phyloP scores from a whole-genome alignment of 2,113 vertebrate genomes.

The Brevimyrus niger region DNA sequence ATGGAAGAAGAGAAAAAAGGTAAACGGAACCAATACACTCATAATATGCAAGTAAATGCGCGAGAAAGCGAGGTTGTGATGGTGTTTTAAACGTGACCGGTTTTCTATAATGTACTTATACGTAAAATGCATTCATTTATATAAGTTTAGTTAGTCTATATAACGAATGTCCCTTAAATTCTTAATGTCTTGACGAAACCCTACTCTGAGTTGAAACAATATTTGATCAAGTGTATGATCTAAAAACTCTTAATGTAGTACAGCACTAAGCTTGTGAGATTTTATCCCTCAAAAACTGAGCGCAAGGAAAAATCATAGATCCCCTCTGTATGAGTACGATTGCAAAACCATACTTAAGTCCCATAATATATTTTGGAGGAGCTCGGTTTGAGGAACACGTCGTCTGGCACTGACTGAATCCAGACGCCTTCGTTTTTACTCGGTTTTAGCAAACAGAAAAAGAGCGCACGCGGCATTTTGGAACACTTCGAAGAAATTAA shows the following conservation, averaged over 20 bases:
- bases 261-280: neutral
- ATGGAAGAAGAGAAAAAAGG: slow-evolving; percentile 95
- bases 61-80: neutral
- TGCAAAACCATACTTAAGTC: neutral
- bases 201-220: neutral
- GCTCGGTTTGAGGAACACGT: neutral
- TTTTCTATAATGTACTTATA: neutral
- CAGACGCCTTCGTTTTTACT: neutral
- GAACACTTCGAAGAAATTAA: neutral
- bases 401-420: neutral
- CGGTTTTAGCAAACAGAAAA: neutral
- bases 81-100: neutral
- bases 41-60: neutral
- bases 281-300: neutral
- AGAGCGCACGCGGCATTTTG: neutral
- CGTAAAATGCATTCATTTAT: neutral
- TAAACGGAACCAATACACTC: slow-evolving; percentile 46
- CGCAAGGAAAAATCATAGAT: neutral
- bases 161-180: neutral
- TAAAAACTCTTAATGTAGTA: neutral
- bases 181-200: neutral
- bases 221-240: neutral
- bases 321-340: neutral
- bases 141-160: neutral
- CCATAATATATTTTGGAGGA: slow-evolving; percentile 3